Evolutionary conservation across 2,888 invertebrate genomes (phyloP), one percentile per base, ranked within the genome.

Genomic region (Drosophila borealis): DNA sequence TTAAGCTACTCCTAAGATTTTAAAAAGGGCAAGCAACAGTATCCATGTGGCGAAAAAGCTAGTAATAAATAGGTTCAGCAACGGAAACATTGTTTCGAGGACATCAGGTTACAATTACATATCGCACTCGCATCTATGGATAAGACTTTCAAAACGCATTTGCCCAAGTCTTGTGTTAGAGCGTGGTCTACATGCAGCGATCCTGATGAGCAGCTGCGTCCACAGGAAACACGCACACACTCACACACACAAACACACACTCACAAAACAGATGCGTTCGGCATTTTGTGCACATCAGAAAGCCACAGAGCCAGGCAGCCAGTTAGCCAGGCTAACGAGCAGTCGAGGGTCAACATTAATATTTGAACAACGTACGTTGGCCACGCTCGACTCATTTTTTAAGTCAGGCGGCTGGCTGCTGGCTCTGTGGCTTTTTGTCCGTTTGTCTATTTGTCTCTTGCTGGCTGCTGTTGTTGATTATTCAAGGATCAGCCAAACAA

Each of bases 401-500:
- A 53, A 53, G 53, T 33, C 53, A 41, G 53, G 41, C 53, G 44
- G 33, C 50, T 44, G 39, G 51, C 49, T 37, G 25, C 25, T 5
- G 45, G 33, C 66, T 62, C 34, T 9, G 14, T 39, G 42, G 51
- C 49, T 37, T 53, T 33, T 42, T 57, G 54, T 39, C 21, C 57
- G 51, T 68, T 33, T 65, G 54, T 59, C 53, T 55, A 55, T 44
- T 64, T 81, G 60, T 53, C 46, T 77, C 48, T 46, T 56, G 49
- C 63, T 61, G 44, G 57, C 45, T 61, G 71, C 71, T 84, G 72
- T 84, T 79, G 87, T 88, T 85, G 87, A 85, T 85, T 85, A 85
- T 89, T 85, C 87, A 87, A 87, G 85, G 81, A 85, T 87, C 89
- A 89, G 77, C 74, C 80, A 85, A 85, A 87, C 89, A 85, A 85